These are phyloP conservation scores for Oscheius sp. DNA, from an alignment of 2,888 invertebrate species.

Conservation along the genomic window DNA sequence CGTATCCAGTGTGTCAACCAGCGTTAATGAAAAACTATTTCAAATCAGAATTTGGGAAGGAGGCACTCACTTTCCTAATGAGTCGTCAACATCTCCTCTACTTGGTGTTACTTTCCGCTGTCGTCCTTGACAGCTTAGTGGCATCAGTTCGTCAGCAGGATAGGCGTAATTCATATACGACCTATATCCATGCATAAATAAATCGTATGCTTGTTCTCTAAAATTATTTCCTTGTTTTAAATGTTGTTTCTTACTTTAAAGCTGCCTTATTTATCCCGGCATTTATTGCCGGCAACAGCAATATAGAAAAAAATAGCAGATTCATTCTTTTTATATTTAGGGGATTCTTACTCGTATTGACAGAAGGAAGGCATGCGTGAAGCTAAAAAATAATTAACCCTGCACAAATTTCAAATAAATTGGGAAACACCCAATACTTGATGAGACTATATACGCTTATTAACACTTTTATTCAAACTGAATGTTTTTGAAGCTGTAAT, in stretches of 20 bases:
- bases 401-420: too few relatives aligned
- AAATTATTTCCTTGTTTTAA: neutral
- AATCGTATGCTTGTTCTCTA: conserved; percentile 80
- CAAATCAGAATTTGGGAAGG: neutral
- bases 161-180: conserved; percentile 94
- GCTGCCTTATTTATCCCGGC: conserved; percentile 23
- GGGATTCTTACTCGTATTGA: too few relatives aligned
- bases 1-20: conserved; percentile 93
- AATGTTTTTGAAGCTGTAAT: neutral
- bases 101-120: conserved; percentile 88
- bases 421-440: neutral
- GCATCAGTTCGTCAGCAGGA: conserved; percentile 98
- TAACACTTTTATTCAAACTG: neutral
- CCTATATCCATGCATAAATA: conserved; percentile 95
- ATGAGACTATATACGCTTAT: too few relatives aligned
- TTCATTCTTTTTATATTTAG: neutral
- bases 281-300: conserved; percentile 9
- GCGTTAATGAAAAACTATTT: conserved; percentile 88
- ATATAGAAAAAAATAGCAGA: neutral
- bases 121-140: conserved; percentile 89
- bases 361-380: neutral
- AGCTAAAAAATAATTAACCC: neutral
- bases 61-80: conserved; percentile 89
- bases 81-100: conserved; percentile 94
- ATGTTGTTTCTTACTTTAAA: conserved; percentile 22